Evolutionary conservation across 2,797 vertebrate genomes (phyloP), one percentile per base, ranked within the genome.

Genomic region (Bryconaethiops microstoma): DNA sequence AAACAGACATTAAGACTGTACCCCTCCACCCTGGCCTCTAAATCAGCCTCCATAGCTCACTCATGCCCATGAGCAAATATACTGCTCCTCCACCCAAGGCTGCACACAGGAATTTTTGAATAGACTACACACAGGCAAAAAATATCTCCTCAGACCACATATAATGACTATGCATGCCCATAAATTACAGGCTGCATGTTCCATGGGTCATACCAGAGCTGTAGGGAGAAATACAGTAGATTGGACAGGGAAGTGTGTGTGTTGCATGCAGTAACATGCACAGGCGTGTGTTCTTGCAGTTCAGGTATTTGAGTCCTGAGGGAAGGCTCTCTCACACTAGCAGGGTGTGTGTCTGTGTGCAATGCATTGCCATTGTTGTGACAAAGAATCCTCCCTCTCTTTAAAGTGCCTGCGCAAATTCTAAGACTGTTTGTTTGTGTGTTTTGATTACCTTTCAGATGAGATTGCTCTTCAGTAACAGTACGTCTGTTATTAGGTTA

Each of bases 281-380:
- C 85, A 87, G 87, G 79, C 90, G 88, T 88, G 89, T 91, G 88
- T 89, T 89, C 88, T 82, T 89, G 88, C 90, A 87, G 90, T 90
- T 92, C 92, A 93, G 93, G 93, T 95, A 95, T 95, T 91, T 86
- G 90, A 87, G 91, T 92, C 94, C 86, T 55, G 84, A 90, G 93
- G 94, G 89, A 90, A 94, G 88, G 88, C 84, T 69, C 91, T 92
- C 83, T 86, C 59, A 79, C 76, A 70, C 62, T 79, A 35, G 75
- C 48, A 75, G 78, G 76, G 82, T 81, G 67, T 74, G 74, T 78
- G 74, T 78, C 82, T 45, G n/a, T 12, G 45, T 55, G 29, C 40
- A 42, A 19, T 76, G 16, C 74, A 16, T 60, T 19, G 60, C 68
- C 71, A 65, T 80, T 86, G 81, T 87, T 83, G 65, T 75, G 21